Percentiles rank a stretch among this genome's conserved stretches.
Conservation (phyloP, 2,113 vertebrate species). For the Alethe diademata region DNA sequence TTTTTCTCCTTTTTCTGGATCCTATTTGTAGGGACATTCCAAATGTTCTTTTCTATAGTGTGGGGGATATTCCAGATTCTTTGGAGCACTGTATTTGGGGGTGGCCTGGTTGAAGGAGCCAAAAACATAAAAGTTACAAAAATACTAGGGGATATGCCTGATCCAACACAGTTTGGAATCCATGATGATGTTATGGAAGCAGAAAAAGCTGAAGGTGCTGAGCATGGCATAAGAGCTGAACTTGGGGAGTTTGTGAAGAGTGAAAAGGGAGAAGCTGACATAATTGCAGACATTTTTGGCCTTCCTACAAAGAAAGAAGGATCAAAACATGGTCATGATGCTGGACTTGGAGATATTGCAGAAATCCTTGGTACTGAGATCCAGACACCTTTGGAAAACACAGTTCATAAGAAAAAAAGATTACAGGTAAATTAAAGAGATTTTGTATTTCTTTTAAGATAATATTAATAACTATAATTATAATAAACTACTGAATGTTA, state of each 20-base stretch:
- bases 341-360: constrained; percentile 91
- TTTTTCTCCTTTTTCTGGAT: constrained; percentile 93
- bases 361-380: constrained; percentile 87
- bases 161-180: constrained; percentile 97
- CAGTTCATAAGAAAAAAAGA: constrained; percentile 86
- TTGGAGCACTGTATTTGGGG: constrained; percentile 95
- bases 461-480: not conserved
- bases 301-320: constrained; percentile 86
- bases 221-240: constrained; percentile 76
- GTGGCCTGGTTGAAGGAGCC: constrained; percentile 94
- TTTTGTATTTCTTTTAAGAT: not conserved
- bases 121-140: constrained; percentile 98
- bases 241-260: constrained; percentile 84
- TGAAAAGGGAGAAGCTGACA: constrained; percentile 83
- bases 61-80: constrained; percentile 93
- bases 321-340: constrained; percentile 85
- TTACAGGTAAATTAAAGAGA: constrained; percentile 78
- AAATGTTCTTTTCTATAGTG: constrained; percentile 82
- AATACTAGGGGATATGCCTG: constrained; percentile 97
- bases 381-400: constrained; percentile 83
- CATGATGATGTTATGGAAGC: constrained; percentile 89
- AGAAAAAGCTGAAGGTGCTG: constrained; percentile 85
- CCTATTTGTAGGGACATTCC: constrained; percentile 85
- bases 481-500: not conserved
- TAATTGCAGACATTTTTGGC: constrained; percentile 89